Conservation (phyloP, 64 coral and sea anemone genomes). For the Cladopsammia gracilis region DNA sequence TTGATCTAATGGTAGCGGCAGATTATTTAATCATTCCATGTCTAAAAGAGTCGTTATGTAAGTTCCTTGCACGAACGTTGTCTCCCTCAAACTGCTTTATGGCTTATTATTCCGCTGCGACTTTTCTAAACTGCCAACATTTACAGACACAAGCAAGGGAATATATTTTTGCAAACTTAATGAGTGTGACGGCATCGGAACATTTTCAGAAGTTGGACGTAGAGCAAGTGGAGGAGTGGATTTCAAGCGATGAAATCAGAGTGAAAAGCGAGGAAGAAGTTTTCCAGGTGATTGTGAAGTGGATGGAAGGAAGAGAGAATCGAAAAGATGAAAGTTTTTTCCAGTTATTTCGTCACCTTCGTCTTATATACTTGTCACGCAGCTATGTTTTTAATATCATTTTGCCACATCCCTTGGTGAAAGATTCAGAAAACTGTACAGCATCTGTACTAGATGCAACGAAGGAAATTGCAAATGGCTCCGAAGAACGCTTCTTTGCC, state of each 20-base stretch:
- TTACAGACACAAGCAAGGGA: slow-evolving; percentile 34
- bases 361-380: slow-evolving; percentile 31
- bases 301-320: slow-evolving; percentile 48
- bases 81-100: slow-evolving; percentile 46
- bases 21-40: slow-evolving; percentile 66
- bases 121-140: slow-evolving; percentile 21
- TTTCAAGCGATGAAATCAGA: slow-evolving; percentile 63
- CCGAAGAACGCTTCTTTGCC: slow-evolving; percentile 11
- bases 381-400: slow-evolving; percentile 45
- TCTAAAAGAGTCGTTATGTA: slow-evolving; percentile 50
- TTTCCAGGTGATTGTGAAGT: slow-evolving; percentile 54
- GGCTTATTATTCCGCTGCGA: slow-evolving; percentile 43
- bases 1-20: slow-evolving; percentile 46
- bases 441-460: slow-evolving; percentile 53
- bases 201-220: slow-evolving; percentile 26
- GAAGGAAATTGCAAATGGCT: slow-evolving; percentile 26
- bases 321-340: slow-evolving; percentile 36
- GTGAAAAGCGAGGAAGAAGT: slow-evolving; percentile 75
- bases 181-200: slow-evolving; percentile 35
- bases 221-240: slow-evolving; percentile 56
- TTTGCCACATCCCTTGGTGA: slow-evolving; percentile 54
- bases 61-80: slow-evolving; percentile 41
- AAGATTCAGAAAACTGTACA: slow-evolving; percentile 21
- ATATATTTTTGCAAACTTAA: slow-evolving; percentile 63
- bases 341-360: slow-evolving; percentile 42